Evolutionary conservation across 2,888 invertebrate genomes (phyloP), one percentile per base, ranked within the genome.

Genomic region (Dynastes maya): DNA sequence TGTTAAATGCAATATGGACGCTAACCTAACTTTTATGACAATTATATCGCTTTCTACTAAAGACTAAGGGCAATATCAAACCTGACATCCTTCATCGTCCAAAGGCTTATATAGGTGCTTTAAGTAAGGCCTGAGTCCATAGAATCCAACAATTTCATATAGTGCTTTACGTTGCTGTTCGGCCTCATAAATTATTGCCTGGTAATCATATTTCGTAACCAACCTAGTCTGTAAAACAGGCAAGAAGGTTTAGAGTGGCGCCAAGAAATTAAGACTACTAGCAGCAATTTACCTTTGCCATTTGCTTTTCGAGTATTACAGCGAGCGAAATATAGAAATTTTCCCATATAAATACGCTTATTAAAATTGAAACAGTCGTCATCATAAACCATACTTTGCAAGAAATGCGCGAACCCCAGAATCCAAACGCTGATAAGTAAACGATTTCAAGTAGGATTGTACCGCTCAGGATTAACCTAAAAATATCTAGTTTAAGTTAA

Each of bases 281-380:
- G 2, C 27, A 67, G 4, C 4, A 22, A 74, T 61, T 74, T 29
- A 74, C 71, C 16, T 55, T 51, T 29, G 51, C 4, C 16, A 49
- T 16, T 40, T 68, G 27, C 4, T 68, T 67, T 16, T 55, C 58
- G n/a, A 68, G 29, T 1, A 32, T 45, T 61, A 45, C 6, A 4
- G 45, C 37, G 1, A 77, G 22, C 4, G 45, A 22, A 40, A 77
- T 67, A 27, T 68, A 77, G 55, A 82, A 29, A 70, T 82, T 82
- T 65, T 83, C 83, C 67, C 80, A 78, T 4, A 83, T 8, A 22
- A 82, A 74, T n/a, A 83, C 78, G 27, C 78, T 80, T 2, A 82
- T 58, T 9, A 82, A n/a, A 32, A 83, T 63, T 1, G 83, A 77
- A 3, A 80, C 37, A 5, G 80, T 75, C 0, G 80, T 81, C 2